Base-by-base conservation (phyloP, 2,888 invertebrate genomes). In the Gandaritis pyraliata region DNA sequence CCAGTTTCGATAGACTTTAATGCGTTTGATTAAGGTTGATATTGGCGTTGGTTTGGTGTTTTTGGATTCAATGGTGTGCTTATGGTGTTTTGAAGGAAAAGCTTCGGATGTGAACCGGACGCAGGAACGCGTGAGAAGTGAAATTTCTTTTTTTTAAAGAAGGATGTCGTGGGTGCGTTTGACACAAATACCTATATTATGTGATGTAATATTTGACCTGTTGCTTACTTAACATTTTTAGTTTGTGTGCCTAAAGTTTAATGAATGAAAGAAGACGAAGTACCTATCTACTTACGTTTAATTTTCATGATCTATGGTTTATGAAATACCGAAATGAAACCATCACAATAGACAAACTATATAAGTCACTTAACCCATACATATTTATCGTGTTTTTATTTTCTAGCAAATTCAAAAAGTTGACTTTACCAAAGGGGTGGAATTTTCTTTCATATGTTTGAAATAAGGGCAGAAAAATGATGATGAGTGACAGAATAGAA, bases 71-170 rank as follows among this genome's bases (percentile, higher is more conserved):
- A 61, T 66, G 54, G 64, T 64, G 63, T n/a, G 58, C 69, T 74
- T 76, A 76, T 73, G 72, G 68, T 76, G 78, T 76, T 82, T 80
- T 82, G 83, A 87, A 87, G 85, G 88, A 88, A 89, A 90, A 88
- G 85, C 85, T 79, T 76, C 77, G 81, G 83, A 87, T 84, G 82
- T 82, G 78, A 90, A 87, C 88, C 88, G 89, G 88, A 90, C 85
- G 77, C 85, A 82, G 85, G 86, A 83, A 82, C 78, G 77, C 78
- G 81, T 85, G 85, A 79, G 83, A 87, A 87, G 86, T 85, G 86
- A 90, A 87, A 88, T 85, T 87, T 85, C 80, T 76, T 82, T 81
- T 81, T 80, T 80, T 84, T 81, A 80, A 78, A 77, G 80, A 80
- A 90, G 88, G 89, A 90, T 86, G 86, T 76, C 74, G 76, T 80